Evolutionary conservation across 2,113 vertebrate genomes (phyloP).

Genomic region (Xenopus borealis): DNA sequence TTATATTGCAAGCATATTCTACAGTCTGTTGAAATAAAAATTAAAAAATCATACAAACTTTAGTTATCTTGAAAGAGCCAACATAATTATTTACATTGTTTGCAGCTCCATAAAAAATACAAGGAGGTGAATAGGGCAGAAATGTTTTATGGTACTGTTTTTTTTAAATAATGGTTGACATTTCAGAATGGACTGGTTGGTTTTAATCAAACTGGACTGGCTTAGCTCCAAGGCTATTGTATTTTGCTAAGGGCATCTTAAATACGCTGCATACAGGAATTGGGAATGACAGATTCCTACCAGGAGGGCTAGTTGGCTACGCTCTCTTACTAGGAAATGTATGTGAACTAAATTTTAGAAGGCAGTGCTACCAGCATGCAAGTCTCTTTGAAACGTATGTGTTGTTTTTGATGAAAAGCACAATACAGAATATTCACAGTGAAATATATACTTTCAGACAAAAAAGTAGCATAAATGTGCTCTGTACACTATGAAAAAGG

Average conservation of each 20-base stretch:
- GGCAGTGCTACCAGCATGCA: constrained; percentile 53
- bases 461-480: no score
- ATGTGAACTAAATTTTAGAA: constrained; percentile 56
- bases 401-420: constrained; percentile 3
- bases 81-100: no score
- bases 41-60: no score
- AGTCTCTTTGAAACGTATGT: constrained; percentile 52
- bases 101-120: no score
- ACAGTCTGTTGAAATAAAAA: no score
- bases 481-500: background rate
- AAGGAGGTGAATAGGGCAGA: no score
- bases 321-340: constrained; percentile 52
- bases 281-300: constrained; percentile 54
- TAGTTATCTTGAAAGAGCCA: no score
- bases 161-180: constrained; percentile 27
- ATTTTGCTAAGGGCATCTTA: constrained; percentile 55
- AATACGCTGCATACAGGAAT: constrained; percentile 54
- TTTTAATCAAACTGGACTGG: constrained; percentile 53
- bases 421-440: background rate
- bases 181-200: constrained; percentile 44
- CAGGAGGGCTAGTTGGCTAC: constrained; percentile 53
- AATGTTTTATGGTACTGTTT: no score
- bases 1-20: no score
- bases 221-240: constrained; percentile 52
- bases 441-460: no score